Base-by-base conservation (phyloP, 2,797 vertebrate species). In the Siniperca obscura region DNA sequence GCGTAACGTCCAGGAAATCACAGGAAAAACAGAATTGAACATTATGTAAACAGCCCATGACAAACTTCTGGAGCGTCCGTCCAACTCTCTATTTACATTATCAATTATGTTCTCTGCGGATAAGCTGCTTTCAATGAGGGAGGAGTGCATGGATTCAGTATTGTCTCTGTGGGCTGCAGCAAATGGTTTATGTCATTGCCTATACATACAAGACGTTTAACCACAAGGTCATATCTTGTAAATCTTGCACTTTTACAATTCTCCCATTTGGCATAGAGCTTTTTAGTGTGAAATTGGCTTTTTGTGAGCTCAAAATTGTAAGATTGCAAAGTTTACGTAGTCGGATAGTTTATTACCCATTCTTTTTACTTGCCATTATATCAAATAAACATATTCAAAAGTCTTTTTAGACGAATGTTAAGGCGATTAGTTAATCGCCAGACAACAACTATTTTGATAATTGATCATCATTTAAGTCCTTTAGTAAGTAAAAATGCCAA, bases 21-120 rank as follows among this genome's bases (percentile, higher is more conserved):
- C 82, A 92, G 90, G 90, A 91, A 94, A 95, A 95, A 94, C 94
- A 94, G 83, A 95, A 95, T 91, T 92, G 89, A 90, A 92, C 91
- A 85, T 94, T 94, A 89, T 93, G 94, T 96, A 96, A 96, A 96
- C 95, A 95, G 84, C 65, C 76, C 86, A 78, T 91, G 90, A 91
- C 89, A 83, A 93, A 94, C 91, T 93, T 93, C 81, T 90, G 91
- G 88, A 86, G 90, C 74, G 56, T 91, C 91, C 82, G 80, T 95
- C 94, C 94, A 95, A 85, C 90, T 91, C 87, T 93, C 70, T 94
- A 91, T 95, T 95, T 95, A 94, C 92, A 93, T 94, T 87, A 93
- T 94, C 93, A 95, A 93, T 95, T 93, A 92, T 94, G 93, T 84
- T 89, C 86, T 91, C 82, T 61, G 86, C 57, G 91, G 89, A 92